phyloP scores from a whole-genome alignment of 53 echinoderm and acorn worm genomes.

The Echinarachnius parma region DNA sequence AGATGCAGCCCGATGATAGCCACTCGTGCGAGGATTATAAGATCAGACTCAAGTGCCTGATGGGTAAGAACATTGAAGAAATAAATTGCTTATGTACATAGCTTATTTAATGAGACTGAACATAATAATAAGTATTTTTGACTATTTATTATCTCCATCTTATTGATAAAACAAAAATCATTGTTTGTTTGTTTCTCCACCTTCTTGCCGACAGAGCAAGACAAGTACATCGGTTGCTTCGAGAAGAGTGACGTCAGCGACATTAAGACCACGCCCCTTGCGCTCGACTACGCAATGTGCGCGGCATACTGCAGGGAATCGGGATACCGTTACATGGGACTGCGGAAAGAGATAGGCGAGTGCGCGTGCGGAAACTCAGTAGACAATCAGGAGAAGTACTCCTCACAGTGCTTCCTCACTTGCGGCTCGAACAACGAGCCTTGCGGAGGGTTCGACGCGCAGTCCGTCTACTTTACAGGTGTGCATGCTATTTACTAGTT shows the following conservation, averaged over 20 bases:
- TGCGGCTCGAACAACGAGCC: constrained; percentile 62
- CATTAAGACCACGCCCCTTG: constrained; percentile 18
- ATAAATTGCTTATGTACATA: too few species aligned
- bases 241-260: constrained; percentile 50
- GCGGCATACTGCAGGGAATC: constrained; percentile 31
- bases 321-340: constrained; percentile 64
- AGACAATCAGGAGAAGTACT: constrained; percentile 16
- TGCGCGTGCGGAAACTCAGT: constrained; percentile 68
- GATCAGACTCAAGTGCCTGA: constrained; percentile 47
- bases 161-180: too few species aligned
- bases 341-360: constrained; percentile 27
- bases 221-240: constrained; percentile 62
- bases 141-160: too few species aligned
- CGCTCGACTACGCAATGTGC: constrained; percentile 50
- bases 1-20: constrained; percentile 42
- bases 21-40: constrained; percentile 61
- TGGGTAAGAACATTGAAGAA: constrained; percentile 45
- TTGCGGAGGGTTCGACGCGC: constrained; percentile 58
- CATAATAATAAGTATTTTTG: too few species aligned
- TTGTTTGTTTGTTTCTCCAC: too few species aligned
- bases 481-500: too few species aligned
- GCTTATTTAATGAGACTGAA: too few species aligned
- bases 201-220: constrained; percentile 41
- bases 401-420: constrained; percentile 35
- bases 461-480: constrained; percentile 73